Conservation (phyloP, 2,113 vertebrate genomes). For the Neodon shergylaensis region DNA sequence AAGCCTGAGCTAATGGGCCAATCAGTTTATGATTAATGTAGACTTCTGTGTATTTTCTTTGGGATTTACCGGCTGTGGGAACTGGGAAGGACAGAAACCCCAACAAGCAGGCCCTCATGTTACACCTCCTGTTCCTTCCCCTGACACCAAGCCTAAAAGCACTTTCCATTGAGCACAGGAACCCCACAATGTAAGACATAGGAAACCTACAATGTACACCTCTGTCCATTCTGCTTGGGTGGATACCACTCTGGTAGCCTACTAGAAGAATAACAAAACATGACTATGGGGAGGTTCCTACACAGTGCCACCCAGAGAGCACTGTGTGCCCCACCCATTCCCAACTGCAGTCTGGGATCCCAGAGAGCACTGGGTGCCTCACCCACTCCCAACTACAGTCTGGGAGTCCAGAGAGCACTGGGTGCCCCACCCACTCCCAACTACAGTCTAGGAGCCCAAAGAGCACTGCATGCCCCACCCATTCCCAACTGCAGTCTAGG, state of each 20-base stretch:
- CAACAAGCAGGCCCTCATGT: too few relatives aligned
- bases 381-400: background rate
- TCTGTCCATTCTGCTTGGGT: background rate
- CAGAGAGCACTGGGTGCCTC: background rate
- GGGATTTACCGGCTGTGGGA: too few relatives aligned
- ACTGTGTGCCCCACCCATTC: background rate
- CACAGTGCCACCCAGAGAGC: background rate
- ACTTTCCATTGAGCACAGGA: conserved; percentile 25
- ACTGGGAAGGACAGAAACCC: too few relatives aligned
- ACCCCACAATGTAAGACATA: background rate
- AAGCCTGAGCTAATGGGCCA: too few relatives aligned
- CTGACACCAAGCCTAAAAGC: background rate
- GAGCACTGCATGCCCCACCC: background rate
- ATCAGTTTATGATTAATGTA: too few relatives aligned
- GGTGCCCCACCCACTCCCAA: background rate
- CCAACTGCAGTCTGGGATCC: background rate
- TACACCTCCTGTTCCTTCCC: background rate
- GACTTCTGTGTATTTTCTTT: too few relatives aligned
- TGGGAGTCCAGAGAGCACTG: background rate
- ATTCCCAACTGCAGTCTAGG: background rate
- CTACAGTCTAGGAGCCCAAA: background rate
- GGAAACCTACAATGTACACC: background rate
- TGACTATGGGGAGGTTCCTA: background rate
- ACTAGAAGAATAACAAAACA: conserved; percentile 21
- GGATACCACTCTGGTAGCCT: background rate